phyloP scores from a whole-genome alignment of 2,888 invertebrate species.

The Nemotelus pantherinus region DNA sequence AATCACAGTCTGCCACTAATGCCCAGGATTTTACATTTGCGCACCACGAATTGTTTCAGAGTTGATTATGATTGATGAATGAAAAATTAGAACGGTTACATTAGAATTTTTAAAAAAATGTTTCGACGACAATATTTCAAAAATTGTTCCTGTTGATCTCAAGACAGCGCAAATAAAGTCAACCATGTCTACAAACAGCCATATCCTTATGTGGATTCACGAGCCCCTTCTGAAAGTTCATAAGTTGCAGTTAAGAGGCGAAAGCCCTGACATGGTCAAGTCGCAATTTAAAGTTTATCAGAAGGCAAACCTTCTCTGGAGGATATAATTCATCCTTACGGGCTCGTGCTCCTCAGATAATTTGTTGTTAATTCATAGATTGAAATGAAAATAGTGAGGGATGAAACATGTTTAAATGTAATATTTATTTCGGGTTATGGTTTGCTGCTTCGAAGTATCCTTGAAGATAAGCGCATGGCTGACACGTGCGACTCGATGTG shows the following conservation, averaged over 20 bases:
- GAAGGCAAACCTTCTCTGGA: conserved; percentile 32
- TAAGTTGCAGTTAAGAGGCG: conserved; percentile 22
- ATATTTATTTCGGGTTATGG: background rate
- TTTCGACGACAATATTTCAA: too few relatives aligned
- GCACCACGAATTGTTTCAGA: too few relatives aligned
- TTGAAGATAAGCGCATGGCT: conserved; percentile 11
- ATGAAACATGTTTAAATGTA: background rate
- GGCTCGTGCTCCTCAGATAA: conserved; percentile 33
- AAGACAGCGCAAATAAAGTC: too few relatives aligned
- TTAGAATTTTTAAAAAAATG: too few relatives aligned
- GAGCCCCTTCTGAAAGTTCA: conserved; percentile 15
- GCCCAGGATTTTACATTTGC: too few relatives aligned
- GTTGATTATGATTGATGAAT: too few relatives aligned
- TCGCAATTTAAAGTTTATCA: conserved; percentile 22
- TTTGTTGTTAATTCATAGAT: conserved; percentile 29
- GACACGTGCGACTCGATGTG: conserved; percentile 23
- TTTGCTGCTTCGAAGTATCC: background rate
- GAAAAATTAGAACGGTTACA: too few relatives aligned
- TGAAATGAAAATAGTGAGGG: background rate
- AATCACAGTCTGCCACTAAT: too few relatives aligned
- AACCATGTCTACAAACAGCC: background rate
- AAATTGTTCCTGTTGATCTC: too few relatives aligned
- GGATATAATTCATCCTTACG: conserved; percentile 35
- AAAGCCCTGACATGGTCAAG: conserved; percentile 13
- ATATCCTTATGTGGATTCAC: background rate